Evolutionary conservation across 2,113 vertebrate species (phyloP), one percentile per base, ranked within the genome.

Genomic region (Colaptes auratus): DNA sequence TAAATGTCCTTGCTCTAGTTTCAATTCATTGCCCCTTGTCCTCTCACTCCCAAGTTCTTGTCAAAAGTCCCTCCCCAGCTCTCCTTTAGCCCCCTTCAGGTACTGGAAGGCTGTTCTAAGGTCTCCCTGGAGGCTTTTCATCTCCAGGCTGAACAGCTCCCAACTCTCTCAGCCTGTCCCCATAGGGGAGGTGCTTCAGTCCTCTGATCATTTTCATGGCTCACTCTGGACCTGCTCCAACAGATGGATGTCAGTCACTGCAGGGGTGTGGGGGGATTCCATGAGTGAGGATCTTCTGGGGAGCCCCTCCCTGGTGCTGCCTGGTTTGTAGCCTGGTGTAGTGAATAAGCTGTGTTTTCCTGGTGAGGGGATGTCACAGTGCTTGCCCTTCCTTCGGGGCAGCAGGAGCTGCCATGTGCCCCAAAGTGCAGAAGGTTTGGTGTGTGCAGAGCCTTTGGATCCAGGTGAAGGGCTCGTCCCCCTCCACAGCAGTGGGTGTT

Each of bases 371-470:
- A 10, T 2, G 5, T 10, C 5, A 4, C 39, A 53, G 35, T 72
- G 28, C 53, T 59, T n/a, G 28, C 21, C n/a, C 6, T 1, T 88
- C 48, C 42, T 16, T 36, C 0, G 0, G 33, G 55, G 27, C 35
- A 55, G 36, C 23, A 2, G 5, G 17, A 35, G 25, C 18, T 35
- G 58, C 63, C 0, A 1, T 2, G 5, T 63, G 39, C 15, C 31
- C 69, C 15, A 4, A 0, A 35, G 28, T 2, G 30, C n/a, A 18
- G 86, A 33, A 11, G 11, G 14, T 72, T 16, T 1, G 5, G 35
- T 0, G 8, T 0, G 0, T 15, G 24, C 4, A 3, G 12, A 21
- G 76, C 63, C 5, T 12, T 46, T 66, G 58, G 19, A 8, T 14
- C 11, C 1, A 4, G 39, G 17, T 27, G 55, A 31, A 14, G 33